phyloP scores from a whole-genome alignment of 2,888 invertebrate species.

The Resseliella maxima region DNA sequence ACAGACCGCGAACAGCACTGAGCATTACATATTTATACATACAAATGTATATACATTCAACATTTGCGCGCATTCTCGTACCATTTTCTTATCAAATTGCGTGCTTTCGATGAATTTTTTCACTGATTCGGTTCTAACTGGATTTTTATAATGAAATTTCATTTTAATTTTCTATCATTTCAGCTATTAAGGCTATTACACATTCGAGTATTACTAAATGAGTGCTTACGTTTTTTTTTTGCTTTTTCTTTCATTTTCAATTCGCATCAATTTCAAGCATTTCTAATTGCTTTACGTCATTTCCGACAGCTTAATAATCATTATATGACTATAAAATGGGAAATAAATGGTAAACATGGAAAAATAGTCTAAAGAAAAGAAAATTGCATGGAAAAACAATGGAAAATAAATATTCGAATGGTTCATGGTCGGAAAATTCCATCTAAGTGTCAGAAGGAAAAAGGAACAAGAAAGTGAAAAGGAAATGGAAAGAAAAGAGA shows the following conservation, averaged over 20 bases:
- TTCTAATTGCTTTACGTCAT: slow-evolving; percentile 20
- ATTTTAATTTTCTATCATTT: slow-evolving; percentile 20
- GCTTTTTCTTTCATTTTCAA: neutral
- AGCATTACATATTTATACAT: neutral
- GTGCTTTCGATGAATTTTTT: neutral
- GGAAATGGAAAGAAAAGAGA: neutral
- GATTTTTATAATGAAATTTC: neutral
- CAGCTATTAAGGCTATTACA: neutral
- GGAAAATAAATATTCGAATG: neutral
- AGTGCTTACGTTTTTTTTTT: neutral
- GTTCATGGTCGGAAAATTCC: slow-evolving; percentile 9
- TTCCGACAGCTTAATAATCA: neutral
- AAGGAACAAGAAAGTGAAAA: neutral
- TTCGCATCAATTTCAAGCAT: neutral
- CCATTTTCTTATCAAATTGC: slow-evolving; percentile 49
- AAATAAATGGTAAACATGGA: neutral
- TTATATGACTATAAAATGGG: neutral
- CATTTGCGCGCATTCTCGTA: slow-evolving; percentile 42
- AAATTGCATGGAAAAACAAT: neutral
- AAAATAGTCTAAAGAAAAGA: neutral
- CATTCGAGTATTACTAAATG: slow-evolving; percentile 24
- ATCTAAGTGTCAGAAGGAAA: neutral
- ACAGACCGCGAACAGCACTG: neutral
- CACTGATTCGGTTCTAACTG: neutral
- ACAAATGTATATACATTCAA: neutral